Evolutionary conservation across 2,888 invertebrate species (phyloP), one percentile per base, ranked within the genome.

Genomic region (Eulithis testata): DNA sequence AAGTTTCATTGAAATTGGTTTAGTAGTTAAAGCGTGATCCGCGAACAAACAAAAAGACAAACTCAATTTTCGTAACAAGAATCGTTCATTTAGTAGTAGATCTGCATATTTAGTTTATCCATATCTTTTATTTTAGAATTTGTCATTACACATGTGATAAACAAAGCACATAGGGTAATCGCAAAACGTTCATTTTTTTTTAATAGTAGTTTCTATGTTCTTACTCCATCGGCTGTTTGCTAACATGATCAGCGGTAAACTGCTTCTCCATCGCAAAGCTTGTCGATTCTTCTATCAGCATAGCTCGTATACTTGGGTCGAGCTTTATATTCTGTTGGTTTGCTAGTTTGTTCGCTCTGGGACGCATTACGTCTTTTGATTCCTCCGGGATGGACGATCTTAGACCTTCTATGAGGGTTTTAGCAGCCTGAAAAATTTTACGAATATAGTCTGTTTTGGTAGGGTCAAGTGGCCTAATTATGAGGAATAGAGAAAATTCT

Each of bases 211-310:
- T 4, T 6, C 31, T 4, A 31, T 31, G n/a, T 31, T 31, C 90
- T 86, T 68, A 93, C 93, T 91, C 90, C 81, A 87, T 84, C 2
- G 89, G 90, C n/a, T 84, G 83, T 71, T 89, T 91, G 54, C 79
- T 74, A n/a, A 91, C 68, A 68, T 90, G 88, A 8, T 78, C 81
- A 1, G 81, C 83, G 0, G 81, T 76, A n/a, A 93, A 75, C 27
- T 83, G 81, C 5, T 76, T 84, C 72, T 93, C 89, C 36, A 85
- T 58, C 21, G 86, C 77, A 0, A 69, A 65, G 0, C 83, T 72
- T 1, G 70, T 72, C 0, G 82, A 83, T 14, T 77, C 61, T 0
- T 65, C 66, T 0, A 77, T 49, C 0, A 94, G 75, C 11, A 72
- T 67, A 0, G 66, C 56, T 53, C 77, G 75, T 5, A 89, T 36